Percentiles rank a stretch among this genome's conserved stretches.
These are phyloP conservation scores for Pyralis farinalis DNA, from an alignment of 2,888 invertebrate genomes.

Conservation along the genomic window DNA sequence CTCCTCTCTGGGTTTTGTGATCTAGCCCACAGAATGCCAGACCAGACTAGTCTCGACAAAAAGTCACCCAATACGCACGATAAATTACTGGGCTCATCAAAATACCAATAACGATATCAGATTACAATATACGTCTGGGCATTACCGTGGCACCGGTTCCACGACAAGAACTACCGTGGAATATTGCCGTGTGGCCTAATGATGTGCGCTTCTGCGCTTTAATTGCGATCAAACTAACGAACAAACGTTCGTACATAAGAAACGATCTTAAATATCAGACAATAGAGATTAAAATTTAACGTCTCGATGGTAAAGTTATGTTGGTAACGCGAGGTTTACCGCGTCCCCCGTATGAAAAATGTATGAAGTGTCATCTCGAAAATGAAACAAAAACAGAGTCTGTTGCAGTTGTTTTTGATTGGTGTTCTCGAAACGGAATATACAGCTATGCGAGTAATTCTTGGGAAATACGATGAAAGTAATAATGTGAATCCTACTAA, in stretches of 20 bases:
- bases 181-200: slow-evolving; percentile 77
- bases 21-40: too few species aligned
- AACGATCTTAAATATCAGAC: slow-evolving; percentile 11
- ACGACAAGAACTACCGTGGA: slow-evolving; percentile 72
- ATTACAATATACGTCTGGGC: slow-evolving; percentile 39
- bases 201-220: slow-evolving; percentile 74
- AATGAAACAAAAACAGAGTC: slow-evolving; percentile 51
- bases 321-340: slow-evolving; percentile 40
- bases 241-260: slow-evolving; percentile 33
- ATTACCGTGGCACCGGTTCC: slow-evolving; percentile 28
- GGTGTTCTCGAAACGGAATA: slow-evolving; percentile 60
- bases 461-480: slow-evolving; percentile 19
- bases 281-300: slow-evolving; percentile 25
- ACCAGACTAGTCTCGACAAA: background rate
- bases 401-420: slow-evolving; percentile 66
- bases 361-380: slow-evolving; percentile 67
- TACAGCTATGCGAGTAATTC: slow-evolving; percentile 33
- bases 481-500: slow-evolving; percentile 14
- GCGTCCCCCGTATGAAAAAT: slow-evolving; percentile 69
- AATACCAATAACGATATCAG: slow-evolving; percentile 63
- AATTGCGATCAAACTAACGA: slow-evolving; percentile 69
- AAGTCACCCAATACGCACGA: background rate
- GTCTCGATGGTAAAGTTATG: slow-evolving; percentile 11
- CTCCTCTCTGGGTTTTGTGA: too few species aligned
- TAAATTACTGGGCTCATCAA: slow-evolving; percentile 46